Base-by-base conservation (phyloP, 2,888 invertebrate genomes). In the Teleogryllus oceanicus region DNA sequence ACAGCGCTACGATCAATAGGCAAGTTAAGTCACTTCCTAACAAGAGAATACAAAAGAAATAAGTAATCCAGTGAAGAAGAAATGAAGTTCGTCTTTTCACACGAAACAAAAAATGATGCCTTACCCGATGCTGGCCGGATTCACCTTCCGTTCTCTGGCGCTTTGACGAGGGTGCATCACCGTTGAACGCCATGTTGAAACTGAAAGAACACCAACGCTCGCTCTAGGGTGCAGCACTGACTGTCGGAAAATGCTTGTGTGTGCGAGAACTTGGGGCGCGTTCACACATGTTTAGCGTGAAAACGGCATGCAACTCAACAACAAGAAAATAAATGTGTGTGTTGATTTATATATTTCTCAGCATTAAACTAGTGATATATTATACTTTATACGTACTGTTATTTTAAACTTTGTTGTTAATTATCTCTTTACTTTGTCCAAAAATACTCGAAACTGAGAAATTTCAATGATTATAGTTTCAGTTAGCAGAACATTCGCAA, bases 181-280 rank as follows among this genome's bases (percentile, higher is more conserved):
- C 92, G 89, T 92, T 92, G 90, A 91, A 92, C 91, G 92, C 91
- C 92, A 92, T 92, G 88, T 88, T 91, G 89, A 88, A 90, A 89
- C 89, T 91, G 90, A 89, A 89, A 89, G 62, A 62, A 62, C n/a
- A 62, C 62, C 62, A 84, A 82, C 83, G 62, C 62, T 62, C n/a
- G n/a, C 13, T 62, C 62, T n/a, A 62, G 62, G 62, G 62, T 62
- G 62, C 62, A 62, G 62, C 62, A 62, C 62, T 62, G 62, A 13
- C 62, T 62, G 62, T n/a, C 62, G 62, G 62, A 62, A 62, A 62
- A 62, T 62, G 62, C n/a, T 62, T 62, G 16, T 37, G 37, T 37
- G 37, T 37, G n/a, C 8, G n/a, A 18, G 62, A 62, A 62, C 4
- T n/a, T 18, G n/a, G 62, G 62, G 62, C 62, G 62, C 62, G 62